phyloP scores from a whole-genome alignment of 2,113 vertebrate species.

The Leucopsar rothschildi region DNA sequence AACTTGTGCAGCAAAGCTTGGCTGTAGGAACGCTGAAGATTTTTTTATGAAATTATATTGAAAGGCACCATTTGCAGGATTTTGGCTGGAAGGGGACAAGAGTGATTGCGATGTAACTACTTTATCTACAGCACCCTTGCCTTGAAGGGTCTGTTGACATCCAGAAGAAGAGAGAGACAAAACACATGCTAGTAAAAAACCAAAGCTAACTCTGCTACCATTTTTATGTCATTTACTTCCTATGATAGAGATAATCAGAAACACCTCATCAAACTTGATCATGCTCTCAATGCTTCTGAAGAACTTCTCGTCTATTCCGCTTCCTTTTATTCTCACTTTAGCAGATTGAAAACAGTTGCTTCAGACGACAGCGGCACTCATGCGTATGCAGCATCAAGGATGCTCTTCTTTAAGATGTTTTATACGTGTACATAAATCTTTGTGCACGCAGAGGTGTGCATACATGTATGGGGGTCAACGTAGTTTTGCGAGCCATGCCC shows the following conservation, averaged over 20 bases:
- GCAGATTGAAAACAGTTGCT: neutral
- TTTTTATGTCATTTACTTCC: constrained; percentile 45
- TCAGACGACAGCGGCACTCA: accelerated
- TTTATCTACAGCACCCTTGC: constrained; percentile 23
- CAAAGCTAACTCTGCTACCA: neutral
- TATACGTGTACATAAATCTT: accelerated
- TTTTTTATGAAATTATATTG: constrained; percentile 8
- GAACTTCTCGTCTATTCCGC: neutral
- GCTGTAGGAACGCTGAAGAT: constrained; percentile 31
- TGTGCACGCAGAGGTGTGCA: accelerated
- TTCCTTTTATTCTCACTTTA: neutral
- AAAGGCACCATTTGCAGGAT: constrained; percentile 26
- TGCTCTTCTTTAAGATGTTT: neutral
- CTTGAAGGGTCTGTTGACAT: constrained; percentile 21
- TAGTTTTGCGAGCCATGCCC: accelerated
- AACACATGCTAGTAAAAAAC: neutral
- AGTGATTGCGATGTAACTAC: neutral
- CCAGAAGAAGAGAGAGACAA: neutral
- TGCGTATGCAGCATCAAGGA: accelerated
- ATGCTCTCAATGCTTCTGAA: neutral
- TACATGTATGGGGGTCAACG: accelerated
- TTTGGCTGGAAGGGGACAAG: neutral
- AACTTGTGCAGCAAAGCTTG: neutral
- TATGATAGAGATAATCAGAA: neutral
- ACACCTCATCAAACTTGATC: constrained; percentile 26